Conservation (phyloP, 2,797 vertebrate species). For the Chaetophractus vellerosus region DNA sequence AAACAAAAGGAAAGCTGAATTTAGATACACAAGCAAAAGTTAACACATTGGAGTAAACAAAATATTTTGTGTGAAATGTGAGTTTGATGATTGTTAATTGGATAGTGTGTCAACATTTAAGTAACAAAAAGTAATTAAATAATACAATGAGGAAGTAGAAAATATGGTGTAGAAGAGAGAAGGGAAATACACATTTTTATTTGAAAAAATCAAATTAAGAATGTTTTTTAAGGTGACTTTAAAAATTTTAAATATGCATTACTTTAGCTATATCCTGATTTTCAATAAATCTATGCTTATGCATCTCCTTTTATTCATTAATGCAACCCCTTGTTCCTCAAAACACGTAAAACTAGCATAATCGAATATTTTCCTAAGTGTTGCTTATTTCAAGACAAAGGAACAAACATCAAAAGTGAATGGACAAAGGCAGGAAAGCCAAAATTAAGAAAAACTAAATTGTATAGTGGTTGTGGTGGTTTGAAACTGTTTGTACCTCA, state of each 20-base stretch:
- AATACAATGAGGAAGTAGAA: not conserved
- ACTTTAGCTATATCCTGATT: not conserved
- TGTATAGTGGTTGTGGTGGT: too few species aligned
- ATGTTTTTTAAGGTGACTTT: not conserved
- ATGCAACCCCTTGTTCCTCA: not conserved
- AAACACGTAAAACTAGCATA: not conserved
- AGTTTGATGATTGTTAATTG: not conserved
- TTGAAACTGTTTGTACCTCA: too few species aligned
- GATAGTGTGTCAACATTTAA: not conserved
- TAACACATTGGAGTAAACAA: not conserved
- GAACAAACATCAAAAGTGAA: not conserved
- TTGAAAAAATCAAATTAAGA: not conserved
- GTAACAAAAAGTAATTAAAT: not conserved
- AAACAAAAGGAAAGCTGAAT: not conserved
- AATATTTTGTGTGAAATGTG: not conserved
- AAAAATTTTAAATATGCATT: not conserved
- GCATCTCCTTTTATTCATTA: not conserved
- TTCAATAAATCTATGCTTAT: not conserved
- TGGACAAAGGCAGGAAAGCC: not conserved
- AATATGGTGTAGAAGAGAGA: not conserved
- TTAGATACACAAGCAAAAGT: not conserved
- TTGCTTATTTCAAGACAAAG: not conserved
- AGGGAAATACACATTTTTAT: not conserved
- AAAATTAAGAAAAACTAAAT: not conserved
- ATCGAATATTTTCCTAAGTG: not conserved